phyloP scores from a whole-genome alignment of 2,888 invertebrate species.

The Lycophotia porphyrea region DNA sequence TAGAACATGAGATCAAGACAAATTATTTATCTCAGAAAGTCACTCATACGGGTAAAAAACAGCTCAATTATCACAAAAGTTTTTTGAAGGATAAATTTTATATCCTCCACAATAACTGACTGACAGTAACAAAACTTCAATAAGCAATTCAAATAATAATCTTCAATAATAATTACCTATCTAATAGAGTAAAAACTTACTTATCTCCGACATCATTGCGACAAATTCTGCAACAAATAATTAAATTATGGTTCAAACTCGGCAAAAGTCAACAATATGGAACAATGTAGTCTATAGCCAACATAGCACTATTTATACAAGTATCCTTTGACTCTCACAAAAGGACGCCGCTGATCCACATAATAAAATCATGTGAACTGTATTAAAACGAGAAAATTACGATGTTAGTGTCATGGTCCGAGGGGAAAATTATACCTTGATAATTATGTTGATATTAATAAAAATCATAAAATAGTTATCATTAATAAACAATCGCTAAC shows the following conservation, averaged over 20 bases:
- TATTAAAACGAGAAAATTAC: too few species aligned
- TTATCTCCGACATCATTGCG: constrained; percentile 72
- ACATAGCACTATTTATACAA: too few species aligned
- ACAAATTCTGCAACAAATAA: constrained; percentile 77
- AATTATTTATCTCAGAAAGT: not conserved
- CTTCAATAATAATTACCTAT: not conserved
- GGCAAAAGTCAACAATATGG: not conserved
- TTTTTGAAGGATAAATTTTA: not conserved
- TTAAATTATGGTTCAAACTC: not conserved
- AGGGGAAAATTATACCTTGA: too few species aligned
- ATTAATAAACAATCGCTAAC: too few species aligned
- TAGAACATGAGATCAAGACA: too few species aligned
- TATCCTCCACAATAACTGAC: not conserved
- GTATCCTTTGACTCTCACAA: too few species aligned
- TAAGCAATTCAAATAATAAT: not conserved
- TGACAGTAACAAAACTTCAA: not conserved
- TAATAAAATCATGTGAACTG: too few species aligned
- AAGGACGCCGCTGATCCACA: too few species aligned
- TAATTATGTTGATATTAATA: too few species aligned
- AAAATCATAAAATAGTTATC: too few species aligned
- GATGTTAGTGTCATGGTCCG: too few species aligned
- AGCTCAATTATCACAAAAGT: not conserved
- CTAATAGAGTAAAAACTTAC: constrained; percentile 70
- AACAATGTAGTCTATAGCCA: not conserved
- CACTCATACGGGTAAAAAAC: not conserved